Conservation (phyloP, 35 echinoderm and acorn worm genomes). For the Lytechinus variegatus region DNA sequence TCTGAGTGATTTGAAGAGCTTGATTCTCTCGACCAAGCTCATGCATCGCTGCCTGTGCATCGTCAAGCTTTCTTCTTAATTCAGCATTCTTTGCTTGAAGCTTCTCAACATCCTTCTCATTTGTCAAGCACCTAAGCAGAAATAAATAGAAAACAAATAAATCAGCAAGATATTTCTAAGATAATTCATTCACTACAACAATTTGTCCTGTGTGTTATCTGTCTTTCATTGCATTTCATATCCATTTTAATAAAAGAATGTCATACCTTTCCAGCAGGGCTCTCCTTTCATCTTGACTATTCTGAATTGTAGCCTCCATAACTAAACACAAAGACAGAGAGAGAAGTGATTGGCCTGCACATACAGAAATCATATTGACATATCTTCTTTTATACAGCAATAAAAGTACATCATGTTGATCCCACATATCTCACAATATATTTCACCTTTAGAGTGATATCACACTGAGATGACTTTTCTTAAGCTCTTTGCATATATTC, state of each 20-base stretch:
- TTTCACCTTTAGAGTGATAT: too few relatives aligned
- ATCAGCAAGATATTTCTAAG: background rate
- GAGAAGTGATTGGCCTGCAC: background rate
- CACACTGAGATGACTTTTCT: too few relatives aligned
- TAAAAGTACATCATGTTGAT: too few relatives aligned
- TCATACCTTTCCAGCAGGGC: conserved; percentile 85
- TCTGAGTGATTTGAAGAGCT: conserved; percentile 87
- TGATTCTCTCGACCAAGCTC: conserved; percentile 97
- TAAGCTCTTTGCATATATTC: too few relatives aligned
- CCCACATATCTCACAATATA: too few relatives aligned
- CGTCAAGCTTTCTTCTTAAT: conserved; percentile 77
- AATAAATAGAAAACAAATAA: background rate
- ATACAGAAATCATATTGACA: background rate
- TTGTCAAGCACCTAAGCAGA: conserved; percentile 80
- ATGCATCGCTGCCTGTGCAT: conserved; percentile 96
- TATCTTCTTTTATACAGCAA: too few relatives aligned
- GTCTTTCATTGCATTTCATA: background rate
- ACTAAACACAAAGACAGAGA: conserved; percentile 57
- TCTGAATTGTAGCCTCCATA: conserved; percentile 90
- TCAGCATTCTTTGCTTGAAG: conserved; percentile 81
- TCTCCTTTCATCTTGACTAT: conserved; percentile 94
- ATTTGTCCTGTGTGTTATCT: background rate
- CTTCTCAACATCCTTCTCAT: conserved; percentile 85
- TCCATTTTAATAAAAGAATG: background rate
- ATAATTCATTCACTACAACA: background rate